Base-by-base conservation (phyloP, 2,797 vertebrate genomes). In the Xiphophorus birchmanni region DNA sequence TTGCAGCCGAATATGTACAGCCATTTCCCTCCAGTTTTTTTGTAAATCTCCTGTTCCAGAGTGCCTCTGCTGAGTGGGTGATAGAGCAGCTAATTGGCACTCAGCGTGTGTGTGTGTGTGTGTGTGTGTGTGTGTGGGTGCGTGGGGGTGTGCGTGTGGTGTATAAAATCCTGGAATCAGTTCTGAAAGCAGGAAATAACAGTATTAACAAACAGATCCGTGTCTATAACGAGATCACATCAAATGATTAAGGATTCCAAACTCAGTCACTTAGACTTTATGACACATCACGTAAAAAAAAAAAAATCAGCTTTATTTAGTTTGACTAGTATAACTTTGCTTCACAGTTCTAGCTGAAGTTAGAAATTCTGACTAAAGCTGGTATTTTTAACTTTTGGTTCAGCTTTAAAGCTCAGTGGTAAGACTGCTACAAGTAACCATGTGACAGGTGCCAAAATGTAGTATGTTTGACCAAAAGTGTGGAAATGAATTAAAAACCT, bases 1-100 rank as follows among this genome's bases (percentile, higher is more conserved):
- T 50, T 67, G n/a, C 17, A 37, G 17, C 29, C 1, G 1, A 83
- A 86, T 80, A 84, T 80, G 23, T 1, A 0, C 0, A 0, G 11
- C 8, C 50, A 42, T 80, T 89, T 84, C 81, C 69, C 29, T 42
- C 44, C 80, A 81, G 13, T 84, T 56, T 48, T 84, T 54, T 48
- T 40, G 63, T 83, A 82, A 87, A 84, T 88, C 86, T 88, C 80
- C 82, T 82, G 74, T 79, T 58, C n/a, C 65, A 35, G 48, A 80
- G 72, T 52, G 48, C 58, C 42, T 79, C 71, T 71, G 79, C 50
- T 81, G 76, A 81, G 78, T 75, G 80, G 69, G 42, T 29, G 80
- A 87, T 82, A 80, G 67, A 86, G 83, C 84, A 83, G 83, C 72
- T 91, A 90, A 87, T 90, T 89, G 84, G 69, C 83, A 82, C 82